These are phyloP conservation scores for Hemithea aestivaria DNA, from an alignment of 2,888 invertebrate genomes.

Conservation along the genomic window DNA sequence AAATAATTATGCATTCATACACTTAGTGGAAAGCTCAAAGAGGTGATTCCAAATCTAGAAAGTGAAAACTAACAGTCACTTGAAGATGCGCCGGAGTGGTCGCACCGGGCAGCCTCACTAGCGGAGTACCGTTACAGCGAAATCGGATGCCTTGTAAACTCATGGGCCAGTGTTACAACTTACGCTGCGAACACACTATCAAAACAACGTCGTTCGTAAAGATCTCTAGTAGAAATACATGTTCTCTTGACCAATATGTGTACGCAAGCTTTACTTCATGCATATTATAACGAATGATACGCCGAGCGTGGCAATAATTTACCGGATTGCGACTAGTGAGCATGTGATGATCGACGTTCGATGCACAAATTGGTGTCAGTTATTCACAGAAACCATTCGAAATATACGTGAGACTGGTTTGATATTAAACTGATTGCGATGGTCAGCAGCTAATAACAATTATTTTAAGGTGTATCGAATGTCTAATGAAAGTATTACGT, in stretches of 20 bases:
- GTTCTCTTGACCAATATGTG: too few species aligned
- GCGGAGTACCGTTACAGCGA: slow-evolving; percentile 66
- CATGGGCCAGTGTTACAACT: slow-evolving; percentile 58
- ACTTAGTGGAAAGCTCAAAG: slow-evolving; percentile 4
- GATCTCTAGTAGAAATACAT: too few species aligned
- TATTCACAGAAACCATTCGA: slow-evolving; percentile 1
- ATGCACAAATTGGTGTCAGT: slow-evolving; percentile 3
- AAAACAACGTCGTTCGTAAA: slow-evolving; percentile 6
- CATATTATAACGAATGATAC: slow-evolving; percentile 10
- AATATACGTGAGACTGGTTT: not conserved
- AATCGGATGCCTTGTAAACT: slow-evolving; percentile 58
- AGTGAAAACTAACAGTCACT: slow-evolving; percentile 53
- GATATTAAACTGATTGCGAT: not conserved
- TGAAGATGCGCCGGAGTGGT: slow-evolving; percentile 6
- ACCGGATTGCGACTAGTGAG: not conserved
- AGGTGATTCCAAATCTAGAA: slow-evolving; percentile 46
- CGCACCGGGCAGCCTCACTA: slow-evolving; percentile 12
- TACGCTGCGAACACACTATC: slow-evolving; percentile 15
- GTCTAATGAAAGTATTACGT: too few species aligned
- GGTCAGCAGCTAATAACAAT: not conserved
- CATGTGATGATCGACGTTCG: too few species aligned
- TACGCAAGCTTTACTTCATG: not conserved
- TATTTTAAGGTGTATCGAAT: too few species aligned
- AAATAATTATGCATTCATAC: not conserved
- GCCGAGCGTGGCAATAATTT: slow-evolving; percentile 6